Conservation (phyloP, 1,140 invertebrate species). For the Lucilia cuprina region DNA sequence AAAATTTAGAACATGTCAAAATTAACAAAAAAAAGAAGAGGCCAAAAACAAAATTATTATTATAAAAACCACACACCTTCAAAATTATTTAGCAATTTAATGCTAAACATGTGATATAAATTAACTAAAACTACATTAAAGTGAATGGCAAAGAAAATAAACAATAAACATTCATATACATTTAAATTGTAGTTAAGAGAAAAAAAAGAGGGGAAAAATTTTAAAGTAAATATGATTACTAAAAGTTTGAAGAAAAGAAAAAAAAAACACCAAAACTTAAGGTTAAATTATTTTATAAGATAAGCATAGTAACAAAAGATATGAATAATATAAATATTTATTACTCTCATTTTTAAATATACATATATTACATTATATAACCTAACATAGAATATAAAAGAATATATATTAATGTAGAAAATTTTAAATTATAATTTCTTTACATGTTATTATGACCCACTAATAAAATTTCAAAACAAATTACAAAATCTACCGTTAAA, state of each 20-base stretch:
- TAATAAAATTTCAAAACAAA: not conserved
- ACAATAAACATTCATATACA: not conserved
- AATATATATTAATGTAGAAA: no score
- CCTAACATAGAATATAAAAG: not conserved
- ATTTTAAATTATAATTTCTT: no score
- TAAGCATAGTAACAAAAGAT: not conserved
- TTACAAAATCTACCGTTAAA: not conserved
- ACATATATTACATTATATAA: not conserved
- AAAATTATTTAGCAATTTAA: slow-evolving; percentile 51
- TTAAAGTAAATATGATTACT: not conserved
- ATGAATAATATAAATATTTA: not conserved
- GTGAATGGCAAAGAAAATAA: not conserved
- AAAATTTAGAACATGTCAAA: not conserved
- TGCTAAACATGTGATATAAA: slow-evolving; percentile 58
- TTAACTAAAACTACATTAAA: slow-evolving; percentile 24
- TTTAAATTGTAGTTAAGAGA: not conserved
- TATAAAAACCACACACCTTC: slow-evolving; percentile 17
- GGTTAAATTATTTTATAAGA: not conserved
- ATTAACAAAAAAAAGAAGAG: not conserved
- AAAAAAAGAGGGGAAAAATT: not conserved
- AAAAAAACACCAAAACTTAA: not conserved
- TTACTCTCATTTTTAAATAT: not conserved
- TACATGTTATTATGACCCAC: not conserved
- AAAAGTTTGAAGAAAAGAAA: not conserved
- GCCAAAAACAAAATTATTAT: not conserved